Evolutionary conservation across 2,888 invertebrate genomes (phyloP), one percentile per base, ranked within the genome.

Genomic region (Schizaphis graminum): DNA sequence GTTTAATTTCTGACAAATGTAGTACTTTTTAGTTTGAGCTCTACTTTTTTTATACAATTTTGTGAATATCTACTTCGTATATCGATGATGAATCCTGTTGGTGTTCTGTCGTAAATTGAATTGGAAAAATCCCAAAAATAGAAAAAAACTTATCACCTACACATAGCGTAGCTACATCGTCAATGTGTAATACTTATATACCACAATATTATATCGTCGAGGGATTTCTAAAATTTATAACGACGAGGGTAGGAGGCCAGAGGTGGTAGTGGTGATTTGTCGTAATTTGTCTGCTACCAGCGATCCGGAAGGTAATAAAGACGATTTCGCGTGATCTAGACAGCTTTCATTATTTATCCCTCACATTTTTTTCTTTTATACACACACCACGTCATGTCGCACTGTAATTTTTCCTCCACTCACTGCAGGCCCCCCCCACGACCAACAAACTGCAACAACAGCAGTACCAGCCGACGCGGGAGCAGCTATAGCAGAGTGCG

Each of bases 271-370:
- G 92, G 87, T 49, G 87, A 92, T 92, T 87, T 87, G 92, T 92
- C 87, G 87, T 92, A 49, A 92, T 92, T 87, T 61, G 87, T 92
- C 87, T 49, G 92, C 28, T 49, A 92, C 61, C 41, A 67, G 92
- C 87, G 61, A 88, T 88, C 92, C 92, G 92, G 92, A 92, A 92
- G 92, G 92, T 92, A 92, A 92, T 92, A 92, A 92, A 92, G 87
- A 92, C 87, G 92, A 92, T 61, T 87, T 90, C 87, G 86, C 87
- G 87, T 92, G 92, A 92, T 88, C 87, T 87, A 41, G 92, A 92
- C 92, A 67, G 92, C 92, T 61, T 67, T 67, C 87, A 41, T 92
- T 92, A 92, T 92, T 92, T 67, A 92, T 53, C 87, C 61, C 35
- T 53, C 41, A 28, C 28, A 28, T 56, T 56, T 53, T 67, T 35